Conservation (phyloP, 92 coral and sea anemone genomes). For the Porites evermanni region DNA sequence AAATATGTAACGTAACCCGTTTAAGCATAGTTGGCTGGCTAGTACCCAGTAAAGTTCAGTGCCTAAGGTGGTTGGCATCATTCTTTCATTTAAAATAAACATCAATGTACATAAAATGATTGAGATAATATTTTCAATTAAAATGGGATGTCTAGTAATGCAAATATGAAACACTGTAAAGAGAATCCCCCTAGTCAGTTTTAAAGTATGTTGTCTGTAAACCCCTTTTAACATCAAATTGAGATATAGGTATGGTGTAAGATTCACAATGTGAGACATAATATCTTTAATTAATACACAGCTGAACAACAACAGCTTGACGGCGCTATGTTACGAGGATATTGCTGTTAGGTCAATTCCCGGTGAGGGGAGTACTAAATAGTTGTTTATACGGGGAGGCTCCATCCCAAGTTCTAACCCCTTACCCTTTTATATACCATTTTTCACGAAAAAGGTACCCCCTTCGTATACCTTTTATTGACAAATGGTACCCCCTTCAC, state of each 20-base stretch:
- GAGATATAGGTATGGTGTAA: neutral
- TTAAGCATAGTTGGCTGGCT: neutral
- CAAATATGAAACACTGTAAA: slow-evolving; percentile 5
- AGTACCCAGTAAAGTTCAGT: slow-evolving; percentile 13
- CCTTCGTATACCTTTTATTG: too few species aligned
- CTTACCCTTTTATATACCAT: too few species aligned
- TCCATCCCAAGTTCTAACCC: too few species aligned
- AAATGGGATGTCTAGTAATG: neutral
- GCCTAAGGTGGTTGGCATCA: slow-evolving; percentile 17
- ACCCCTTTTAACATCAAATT: slow-evolving; percentile 8
- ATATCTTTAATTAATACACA: neutral
- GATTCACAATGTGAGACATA: neutral
- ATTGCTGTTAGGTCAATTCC: too few species aligned
- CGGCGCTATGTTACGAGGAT: too few species aligned
- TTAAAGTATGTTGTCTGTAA: neutral
- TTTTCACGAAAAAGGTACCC: too few species aligned
- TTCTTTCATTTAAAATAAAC: neutral
- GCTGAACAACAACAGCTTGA: too few species aligned
- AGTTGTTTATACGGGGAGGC: too few species aligned
- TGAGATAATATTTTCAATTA: slow-evolving; percentile 1
- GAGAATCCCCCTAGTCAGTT: neutral
- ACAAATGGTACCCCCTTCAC: too few species aligned
- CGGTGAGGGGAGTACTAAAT: too few species aligned
- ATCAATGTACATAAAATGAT: slow-evolving; percentile 24
- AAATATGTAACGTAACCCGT: slow-evolving; percentile 25